phyloP scores from a whole-genome alignment of 2,888 invertebrate genomes.

The Xylocampa areola region DNA sequence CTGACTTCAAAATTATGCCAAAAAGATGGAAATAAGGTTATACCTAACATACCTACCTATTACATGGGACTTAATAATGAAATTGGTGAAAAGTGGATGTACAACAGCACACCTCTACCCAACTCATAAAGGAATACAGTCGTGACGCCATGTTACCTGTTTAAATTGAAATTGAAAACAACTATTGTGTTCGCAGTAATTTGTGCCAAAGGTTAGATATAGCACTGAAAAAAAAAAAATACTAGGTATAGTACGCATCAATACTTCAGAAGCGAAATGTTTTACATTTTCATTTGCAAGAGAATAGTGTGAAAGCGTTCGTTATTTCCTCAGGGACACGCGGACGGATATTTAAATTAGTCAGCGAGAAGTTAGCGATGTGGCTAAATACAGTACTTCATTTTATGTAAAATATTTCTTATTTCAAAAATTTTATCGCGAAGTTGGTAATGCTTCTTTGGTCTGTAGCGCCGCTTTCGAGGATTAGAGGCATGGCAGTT shows the following conservation, averaged over 20 bases:
- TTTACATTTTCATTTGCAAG: constrained; percentile 32
- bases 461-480: constrained; percentile 9
- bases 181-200: too few relatives aligned
- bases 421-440: constrained; percentile 9
- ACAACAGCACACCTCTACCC: too few relatives aligned
- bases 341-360: constrained; percentile 48
- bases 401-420: constrained; percentile 30
- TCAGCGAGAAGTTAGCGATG: constrained; percentile 33
- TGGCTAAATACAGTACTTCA: constrained; percentile 19
- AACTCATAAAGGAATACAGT: too few relatives aligned
- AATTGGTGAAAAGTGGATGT: too few relatives aligned
- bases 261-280: constrained; percentile 30
- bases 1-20: too few relatives aligned
- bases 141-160: too few relatives aligned
- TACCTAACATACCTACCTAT: too few relatives aligned
- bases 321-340: constrained; percentile 45
- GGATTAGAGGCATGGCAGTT: constrained; percentile 21
- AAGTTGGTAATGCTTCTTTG: constrained; percentile 17
- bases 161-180: too few relatives aligned
- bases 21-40: too few relatives aligned
- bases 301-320: constrained; percentile 36
- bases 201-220: neutral
- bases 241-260: neutral
- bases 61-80: too few relatives aligned
- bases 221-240: neutral